Conservation (phyloP, 2,797 vertebrate species). For the Halcyon chelicuti region DNA sequence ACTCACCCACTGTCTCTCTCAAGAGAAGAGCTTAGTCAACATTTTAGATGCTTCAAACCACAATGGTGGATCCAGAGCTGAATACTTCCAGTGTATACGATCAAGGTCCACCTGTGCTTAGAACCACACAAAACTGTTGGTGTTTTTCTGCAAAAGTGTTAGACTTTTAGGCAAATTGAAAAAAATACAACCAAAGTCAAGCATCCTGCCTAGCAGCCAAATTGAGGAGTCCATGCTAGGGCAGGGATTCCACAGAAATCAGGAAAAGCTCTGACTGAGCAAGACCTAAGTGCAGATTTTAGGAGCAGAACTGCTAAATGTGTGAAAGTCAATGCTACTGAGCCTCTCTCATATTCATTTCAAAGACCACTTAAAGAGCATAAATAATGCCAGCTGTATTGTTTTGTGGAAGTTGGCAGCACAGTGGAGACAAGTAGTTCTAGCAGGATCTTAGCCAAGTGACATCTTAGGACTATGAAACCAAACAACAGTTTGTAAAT, state of each 20-base stretch:
- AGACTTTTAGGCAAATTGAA: not conserved
- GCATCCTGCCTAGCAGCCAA: not conserved
- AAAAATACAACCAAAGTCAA: not conserved
- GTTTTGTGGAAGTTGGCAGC: conserved; percentile 38
- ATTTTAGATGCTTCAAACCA: not conserved
- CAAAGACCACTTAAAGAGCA: conserved; percentile 18
- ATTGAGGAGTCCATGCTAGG: not conserved
- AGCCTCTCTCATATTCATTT: conserved; percentile 9
- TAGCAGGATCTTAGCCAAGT: conserved; percentile 20
- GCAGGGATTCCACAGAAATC: not conserved
- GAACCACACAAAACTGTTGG: not conserved
- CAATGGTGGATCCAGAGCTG: not conserved
- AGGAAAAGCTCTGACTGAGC: not conserved
- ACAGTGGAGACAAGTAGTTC: conserved; percentile 3
- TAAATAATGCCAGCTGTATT: conserved; percentile 57
- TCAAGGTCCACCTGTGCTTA: not conserved
- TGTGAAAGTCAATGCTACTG: not conserved
- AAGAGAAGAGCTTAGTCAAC: not conserved
- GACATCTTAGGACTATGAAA: not conserved
- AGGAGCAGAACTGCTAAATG: not conserved
- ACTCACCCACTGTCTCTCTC: not conserved
- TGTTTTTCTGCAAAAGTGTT: not conserved
- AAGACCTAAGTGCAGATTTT: not conserved
- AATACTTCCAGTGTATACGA: not conserved
- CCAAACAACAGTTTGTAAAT: not conserved